Evolutionary conservation across 2,797 vertebrate species (phyloP), one percentile per base, ranked within the genome.

Genomic region (Liparis tanakae): DNA sequence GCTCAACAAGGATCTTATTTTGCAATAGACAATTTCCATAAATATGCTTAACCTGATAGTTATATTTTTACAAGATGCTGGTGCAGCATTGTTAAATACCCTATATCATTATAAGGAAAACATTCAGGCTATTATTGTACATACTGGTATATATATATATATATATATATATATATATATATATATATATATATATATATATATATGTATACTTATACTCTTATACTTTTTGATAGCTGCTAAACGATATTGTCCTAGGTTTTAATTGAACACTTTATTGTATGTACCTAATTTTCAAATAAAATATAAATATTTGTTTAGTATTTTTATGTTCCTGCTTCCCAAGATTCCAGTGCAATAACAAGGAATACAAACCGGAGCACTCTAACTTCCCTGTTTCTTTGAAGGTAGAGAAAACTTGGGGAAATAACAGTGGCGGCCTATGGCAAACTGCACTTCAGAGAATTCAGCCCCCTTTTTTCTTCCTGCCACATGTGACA

Each of bases 351-450:
- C 36, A 20, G 63, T 59, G 33, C 55, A 76, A 67, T 73, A 85
- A 85, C 69, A 82, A 82, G 85, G 59, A 62, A 77, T 51, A 53
- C 64, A 78, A 81, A 56, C 44, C 53, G 20, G 0, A 33, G 44
- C 10, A 18, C 65, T 76, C 59, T 36, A 89, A 87, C 79, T 89
- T 87, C 82, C 59, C 70, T 22, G 73, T 56, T 55, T 82, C 87
- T 93, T 93, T 93, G 90, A 93, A 94, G 89, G 86, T 75, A 85
- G 81, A 88, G 91, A 87, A 92, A 94, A 92, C 89, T 88, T 86
- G 70, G 81, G 78, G 77, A 87, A 92, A 92, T 87, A 85, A 92
- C 92, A 93, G 83, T 84, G 78, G 56, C 75, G 78, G 86, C 87
- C 84, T 84, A 79, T 88, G 86, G 91, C 88, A 92, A 90, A 92